A percentile compares a stretch with the other conserved stretches of the same genome.
Evolutionary conservation across 2,888 invertebrate genomes (phyloP).

Genomic region (Stenodema calcarata): DNA sequence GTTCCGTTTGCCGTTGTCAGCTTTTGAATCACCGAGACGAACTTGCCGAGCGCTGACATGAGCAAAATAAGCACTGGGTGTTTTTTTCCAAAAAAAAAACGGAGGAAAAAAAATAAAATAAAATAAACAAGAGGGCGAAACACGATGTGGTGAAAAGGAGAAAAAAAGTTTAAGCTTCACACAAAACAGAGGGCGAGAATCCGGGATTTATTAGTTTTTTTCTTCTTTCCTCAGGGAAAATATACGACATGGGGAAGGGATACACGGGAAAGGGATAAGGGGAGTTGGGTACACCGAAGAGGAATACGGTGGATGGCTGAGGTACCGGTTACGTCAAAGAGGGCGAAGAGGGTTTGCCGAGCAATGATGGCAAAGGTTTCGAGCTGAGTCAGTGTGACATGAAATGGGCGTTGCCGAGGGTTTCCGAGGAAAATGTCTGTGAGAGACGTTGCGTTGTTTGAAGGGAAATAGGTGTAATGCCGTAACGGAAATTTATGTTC

Average conservation of each 20-base stretch:
- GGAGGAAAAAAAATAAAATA: neutral
- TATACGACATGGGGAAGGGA: neutral
- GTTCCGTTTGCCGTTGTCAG: neutral
- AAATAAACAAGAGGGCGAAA: neutral
- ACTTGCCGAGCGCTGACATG: neutral
- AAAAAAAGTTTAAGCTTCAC: neutral
- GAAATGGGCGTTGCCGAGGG: slow-evolving; percentile 13
- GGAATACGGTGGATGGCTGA: too few species aligned
- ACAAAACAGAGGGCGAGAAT: neutral
- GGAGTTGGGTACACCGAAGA: too few species aligned
- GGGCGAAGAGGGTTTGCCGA: neutral
- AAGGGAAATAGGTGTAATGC: neutral
- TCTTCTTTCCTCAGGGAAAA: neutral
- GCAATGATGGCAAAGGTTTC: neutral
- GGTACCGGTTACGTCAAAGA: too few species aligned
- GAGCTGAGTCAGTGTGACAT: slow-evolving; percentile 29
- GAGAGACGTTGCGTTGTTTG: too few species aligned
- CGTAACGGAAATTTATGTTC: neutral
- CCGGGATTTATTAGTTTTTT: neutral
- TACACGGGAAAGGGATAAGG: neutral
- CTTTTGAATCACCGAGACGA: neutral
- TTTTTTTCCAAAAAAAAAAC: neutral
- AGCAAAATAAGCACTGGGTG: neutral
- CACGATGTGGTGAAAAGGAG: neutral
- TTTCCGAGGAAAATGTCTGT: neutral